These are phyloP conservation scores for Paramormyrops hopkinsi DNA, from an alignment of 2,797 vertebrate species.

Conservation along the genomic window DNA sequence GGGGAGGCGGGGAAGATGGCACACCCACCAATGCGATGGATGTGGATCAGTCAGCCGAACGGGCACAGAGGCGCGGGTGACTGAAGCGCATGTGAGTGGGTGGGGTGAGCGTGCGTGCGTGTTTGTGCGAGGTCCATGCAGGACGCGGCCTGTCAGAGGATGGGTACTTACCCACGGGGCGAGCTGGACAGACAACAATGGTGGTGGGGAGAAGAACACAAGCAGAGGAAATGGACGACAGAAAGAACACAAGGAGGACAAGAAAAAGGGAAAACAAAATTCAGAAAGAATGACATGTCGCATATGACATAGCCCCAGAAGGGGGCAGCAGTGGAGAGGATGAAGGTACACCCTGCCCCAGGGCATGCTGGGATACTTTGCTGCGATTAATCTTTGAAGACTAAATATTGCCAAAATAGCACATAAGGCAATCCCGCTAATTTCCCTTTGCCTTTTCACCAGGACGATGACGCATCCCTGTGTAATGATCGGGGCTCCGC, in stretches of 20 bases:
- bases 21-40: not conserved
- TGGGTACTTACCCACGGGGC: conserved; percentile 95
- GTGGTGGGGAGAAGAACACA: conserved; percentile 73
- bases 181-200: conserved; percentile 95
- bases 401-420: not conserved
- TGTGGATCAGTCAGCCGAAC: not conserved
- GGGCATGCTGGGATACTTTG: not conserved
- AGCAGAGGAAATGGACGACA: conserved; percentile 37
- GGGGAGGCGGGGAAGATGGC: not conserved
- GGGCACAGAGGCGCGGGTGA: not conserved
- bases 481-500: not conserved
- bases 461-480: not conserved
- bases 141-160: conserved; percentile 60
- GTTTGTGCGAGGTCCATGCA: conserved; percentile 54
- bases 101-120: conserved; percentile 21
- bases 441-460: not conserved
- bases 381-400: not conserved
- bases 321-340: not conserved
- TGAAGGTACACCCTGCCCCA: not conserved
- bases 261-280: conserved; percentile 75
- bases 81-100: not conserved
- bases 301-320: not conserved
- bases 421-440: not conserved
- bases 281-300: conserved; percentile 85
- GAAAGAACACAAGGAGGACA: conserved; percentile 64